phyloP scores from a whole-genome alignment of 2,797 vertebrate genomes.

The Argentina silus region DNA sequence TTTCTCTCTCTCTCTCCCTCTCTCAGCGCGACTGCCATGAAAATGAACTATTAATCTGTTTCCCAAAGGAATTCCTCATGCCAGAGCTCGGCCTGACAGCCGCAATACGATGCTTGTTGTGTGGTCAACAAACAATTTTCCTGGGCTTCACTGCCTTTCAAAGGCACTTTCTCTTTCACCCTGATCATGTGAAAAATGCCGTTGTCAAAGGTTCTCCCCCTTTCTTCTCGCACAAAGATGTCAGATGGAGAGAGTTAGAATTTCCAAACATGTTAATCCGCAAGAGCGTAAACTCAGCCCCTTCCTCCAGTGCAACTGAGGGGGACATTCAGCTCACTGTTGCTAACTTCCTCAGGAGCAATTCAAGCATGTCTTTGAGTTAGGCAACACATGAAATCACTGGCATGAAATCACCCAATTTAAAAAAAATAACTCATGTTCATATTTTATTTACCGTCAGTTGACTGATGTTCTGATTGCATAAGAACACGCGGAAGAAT shows the following conservation, averaged over 20 bases:
- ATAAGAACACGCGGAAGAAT: conserved; percentile 56
- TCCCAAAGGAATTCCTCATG: conserved; percentile 81
- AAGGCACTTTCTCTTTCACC: conserved; percentile 76
- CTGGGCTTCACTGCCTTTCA: conserved; percentile 85
- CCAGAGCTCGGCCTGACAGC: conserved; percentile 76
- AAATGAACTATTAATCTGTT: conserved; percentile 84
- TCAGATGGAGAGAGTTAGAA: conserved; percentile 80
- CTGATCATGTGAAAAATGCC: conserved; percentile 82
- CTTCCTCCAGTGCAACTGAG: conserved; percentile 62
- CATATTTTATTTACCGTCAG: neutral
- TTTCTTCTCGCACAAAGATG: conserved; percentile 81
- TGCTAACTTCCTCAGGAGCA: conserved; percentile 68
- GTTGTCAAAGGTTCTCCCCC: conserved; percentile 79
- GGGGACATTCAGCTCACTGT: conserved; percentile 59
- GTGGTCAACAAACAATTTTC: conserved; percentile 87
- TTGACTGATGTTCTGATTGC: conserved; percentile 54
- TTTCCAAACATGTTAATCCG: conserved; percentile 81
- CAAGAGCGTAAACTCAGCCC: conserved; percentile 66
- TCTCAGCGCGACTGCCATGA: conserved; percentile 72
- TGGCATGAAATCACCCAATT: conserved; percentile 44
- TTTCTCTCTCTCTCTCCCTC: conserved; percentile 32
- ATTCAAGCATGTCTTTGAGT: conserved; percentile 64
- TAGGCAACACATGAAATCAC: conserved; percentile 46
- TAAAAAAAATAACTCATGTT: conserved; percentile 35
- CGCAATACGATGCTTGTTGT: conserved; percentile 79